Evolutionary conservation across 2,888 invertebrate genomes (phyloP), one percentile per base, ranked within the genome.

Genomic region (Chaetoderma sp.): DNA sequence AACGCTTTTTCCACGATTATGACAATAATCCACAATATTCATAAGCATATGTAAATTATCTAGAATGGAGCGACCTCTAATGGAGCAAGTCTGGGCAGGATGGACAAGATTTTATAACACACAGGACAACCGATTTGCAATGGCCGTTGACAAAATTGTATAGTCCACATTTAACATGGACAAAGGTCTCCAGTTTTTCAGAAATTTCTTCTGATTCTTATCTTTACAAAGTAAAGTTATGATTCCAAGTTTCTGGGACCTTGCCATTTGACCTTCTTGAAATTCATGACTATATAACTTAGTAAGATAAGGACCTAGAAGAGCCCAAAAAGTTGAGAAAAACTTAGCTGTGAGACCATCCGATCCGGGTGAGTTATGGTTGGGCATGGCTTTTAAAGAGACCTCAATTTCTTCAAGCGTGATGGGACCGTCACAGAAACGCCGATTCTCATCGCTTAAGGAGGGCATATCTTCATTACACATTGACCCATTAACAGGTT

Each of bases 1-100:
- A 63, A 63, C 5, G 63, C 63, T 28, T 63, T 63, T 21, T 50
- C 57, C 50, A 59, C 59, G 32, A 59, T 59, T 13, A 58, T 33
- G 21, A 0, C 47, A 57, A 63, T 66, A 60, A 39, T 60, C 60
- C 25, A 63, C 60, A 32, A 63, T 45, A 57, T 66, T 47, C 23
- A 58, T 56, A n/a, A 60, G 52, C 21, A 60, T 52, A 28, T 55
- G 49, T n/a, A 64, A 28, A 23, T 61, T 61, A 28, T 44, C 56
- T 33, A 57, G 49, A 50, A 67, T 63, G 33, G 44, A 49, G 5
- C 63, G 21, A 23, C 36, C 28, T 45, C 21, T 52, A 44, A 64
- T 36, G 13, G 50, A 64, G 32, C 64, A 36, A 27, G 62, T 57
- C 45, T 66, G 66, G 18, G 58, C 59, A 4, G 23, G 25, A 21